phyloP scores from a whole-genome alignment of 2,113 vertebrate genomes.

The Craseonycteris thonglongyai region DNA sequence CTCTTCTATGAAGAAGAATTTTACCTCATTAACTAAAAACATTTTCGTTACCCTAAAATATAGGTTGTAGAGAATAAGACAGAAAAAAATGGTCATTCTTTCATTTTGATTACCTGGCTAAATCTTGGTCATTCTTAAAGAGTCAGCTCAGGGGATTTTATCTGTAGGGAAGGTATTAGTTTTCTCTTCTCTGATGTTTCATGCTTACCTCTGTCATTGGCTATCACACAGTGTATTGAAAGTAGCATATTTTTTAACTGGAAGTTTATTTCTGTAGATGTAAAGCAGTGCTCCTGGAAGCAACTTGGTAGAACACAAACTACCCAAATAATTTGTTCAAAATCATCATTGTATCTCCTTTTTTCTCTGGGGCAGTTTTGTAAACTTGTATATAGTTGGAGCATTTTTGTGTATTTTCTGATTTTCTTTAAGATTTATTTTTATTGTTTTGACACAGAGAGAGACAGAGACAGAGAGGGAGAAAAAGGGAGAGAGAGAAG shows the following conservation, averaged over 20 bases:
- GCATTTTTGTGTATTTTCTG: neutral
- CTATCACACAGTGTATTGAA: neutral
- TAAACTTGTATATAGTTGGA: neutral
- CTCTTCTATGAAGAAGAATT: neutral
- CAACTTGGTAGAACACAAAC: neutral
- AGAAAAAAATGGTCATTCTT: neutral
- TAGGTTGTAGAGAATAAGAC: neutral
- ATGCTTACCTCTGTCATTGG: neutral
- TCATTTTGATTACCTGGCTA: neutral
- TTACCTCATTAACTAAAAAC: neutral
- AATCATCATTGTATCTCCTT: neutral
- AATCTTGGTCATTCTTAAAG: neutral
- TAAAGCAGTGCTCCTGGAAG: neutral
- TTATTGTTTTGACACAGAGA: no score
- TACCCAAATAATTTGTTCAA: neutral
- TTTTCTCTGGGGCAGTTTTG: neutral
- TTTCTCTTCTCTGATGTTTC: neutral
- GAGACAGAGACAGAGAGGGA: no score
- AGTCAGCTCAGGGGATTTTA: neutral
- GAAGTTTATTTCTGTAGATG: neutral
- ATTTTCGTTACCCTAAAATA: neutral
- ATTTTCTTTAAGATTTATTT: no score
- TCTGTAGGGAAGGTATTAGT: neutral
- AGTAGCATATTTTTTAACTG: neutral
- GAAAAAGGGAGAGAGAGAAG: no score